phyloP scores from a whole-genome alignment of 2,113 vertebrate genomes.

The Tylochromis polylepis region DNA sequence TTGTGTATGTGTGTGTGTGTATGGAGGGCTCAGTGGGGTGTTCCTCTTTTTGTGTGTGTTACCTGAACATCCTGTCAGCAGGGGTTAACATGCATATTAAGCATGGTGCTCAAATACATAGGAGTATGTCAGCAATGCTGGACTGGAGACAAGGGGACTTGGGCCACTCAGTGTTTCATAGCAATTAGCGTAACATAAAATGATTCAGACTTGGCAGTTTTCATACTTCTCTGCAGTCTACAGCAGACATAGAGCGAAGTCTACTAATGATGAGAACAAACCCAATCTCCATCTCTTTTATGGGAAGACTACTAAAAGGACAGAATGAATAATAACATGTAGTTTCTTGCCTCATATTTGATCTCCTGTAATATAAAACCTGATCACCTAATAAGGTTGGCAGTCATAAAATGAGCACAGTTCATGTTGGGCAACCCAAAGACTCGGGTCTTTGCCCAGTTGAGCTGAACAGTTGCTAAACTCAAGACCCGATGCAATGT shows the following conservation, averaged over 20 bases:
- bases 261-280: constrained; percentile 21
- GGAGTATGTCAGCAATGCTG: background rate
- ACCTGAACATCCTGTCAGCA: background rate
- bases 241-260: background rate
- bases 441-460: background rate
- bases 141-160: constrained; percentile 1
- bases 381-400: constrained; percentile 16
- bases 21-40: background rate
- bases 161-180: constrained; percentile 14
- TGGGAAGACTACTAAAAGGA: background rate
- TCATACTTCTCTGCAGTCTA: constrained; percentile 15
- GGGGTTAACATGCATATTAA: background rate
- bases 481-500: constrained; percentile 6
- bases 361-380: constrained; percentile 28
- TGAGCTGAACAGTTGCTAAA: background rate
- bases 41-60: background rate
- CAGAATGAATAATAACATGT: constrained; percentile 15
- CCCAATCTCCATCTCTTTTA: background rate
- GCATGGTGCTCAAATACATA: background rate
- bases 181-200: constrained; percentile 2
- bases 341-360: constrained; percentile 14
- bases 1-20: background rate
- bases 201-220: constrained; percentile 25
- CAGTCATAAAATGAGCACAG: background rate
- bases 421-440: background rate